Evolutionary conservation across 2,113 vertebrate species (phyloP), one percentile per base, ranked within the genome.

Genomic region (Scartelaos histophorus): DNA sequence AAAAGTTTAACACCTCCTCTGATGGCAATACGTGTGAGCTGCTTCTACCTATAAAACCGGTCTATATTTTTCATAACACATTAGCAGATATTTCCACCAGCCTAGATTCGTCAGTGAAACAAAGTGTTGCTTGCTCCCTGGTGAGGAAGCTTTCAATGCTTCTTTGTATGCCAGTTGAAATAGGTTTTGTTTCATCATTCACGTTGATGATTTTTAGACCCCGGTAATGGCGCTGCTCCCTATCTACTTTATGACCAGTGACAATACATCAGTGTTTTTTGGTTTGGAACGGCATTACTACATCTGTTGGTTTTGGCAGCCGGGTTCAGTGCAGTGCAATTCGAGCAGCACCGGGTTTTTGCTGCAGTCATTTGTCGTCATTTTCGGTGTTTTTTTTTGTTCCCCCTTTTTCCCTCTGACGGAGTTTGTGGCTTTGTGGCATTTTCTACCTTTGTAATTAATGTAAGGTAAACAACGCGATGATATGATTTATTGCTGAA

Each of bases 321-420:
- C 82, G 67, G 76, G 66, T 90, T 89, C 81, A 85, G 82, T 74
- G 87, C 89, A 45, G 85, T 88, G 89, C 87, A 90, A 90, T 90
- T 88, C 83, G 90, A 92, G 90, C 87, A 82, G 87, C 76, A 78
- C 77, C 83, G 82, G 81, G 73, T 84, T 86, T n/a, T 87, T 90
- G 91, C 89, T 91, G 90, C 92, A 92, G 90, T 91, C 89, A 90
- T 93, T 92, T 89, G 85, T 92, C 85, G 87, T 85, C 87, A 88
- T 91, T 89, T 84, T 82, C 70, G 25, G 3, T 57, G 24, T 24
- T 51, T 54, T 35, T 13, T 38, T 38, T 70, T 61, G 38, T 87
- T 15, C 79, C 77, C 67, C n/a, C n/a, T n/a, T n/a, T n/a, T 35
- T 56, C 66, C 73, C 75, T 45, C 49, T 62, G 56, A 83, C 75